phyloP scores from a whole-genome alignment of 2,797 vertebrate genomes.

The Xenopus petersii region DNA sequence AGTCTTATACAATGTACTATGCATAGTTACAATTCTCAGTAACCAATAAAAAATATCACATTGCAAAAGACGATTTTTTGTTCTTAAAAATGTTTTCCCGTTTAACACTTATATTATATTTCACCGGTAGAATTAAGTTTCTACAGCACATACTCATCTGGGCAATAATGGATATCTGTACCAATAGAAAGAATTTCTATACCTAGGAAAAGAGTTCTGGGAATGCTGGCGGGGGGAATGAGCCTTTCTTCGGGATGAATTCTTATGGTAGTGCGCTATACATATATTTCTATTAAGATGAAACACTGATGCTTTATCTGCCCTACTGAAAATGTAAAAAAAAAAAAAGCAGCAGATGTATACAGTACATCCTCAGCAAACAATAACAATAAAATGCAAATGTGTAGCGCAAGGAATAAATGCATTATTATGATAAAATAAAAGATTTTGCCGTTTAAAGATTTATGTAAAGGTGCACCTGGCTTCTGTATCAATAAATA shows the following conservation, averaged over 20 bases:
- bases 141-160: background rate
- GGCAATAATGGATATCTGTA: background rate
- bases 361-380: background rate
- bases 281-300: conserved; percentile 6
- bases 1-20: no score
- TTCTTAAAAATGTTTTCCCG: no score
- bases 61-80: no score
- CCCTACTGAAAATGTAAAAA: background rate
- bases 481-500: conserved; percentile 37
- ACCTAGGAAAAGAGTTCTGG: background rate
- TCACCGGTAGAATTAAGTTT: background rate
- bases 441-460: conserved; percentile 11
- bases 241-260: conserved; percentile 2
- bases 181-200: conserved; percentile 5
- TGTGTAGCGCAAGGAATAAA: conserved; percentile 2
- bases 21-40: no score
- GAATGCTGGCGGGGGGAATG: background rate
- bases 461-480: conserved; percentile 27
- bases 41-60: no score
- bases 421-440: conserved; percentile 13
- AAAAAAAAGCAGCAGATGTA: background rate
- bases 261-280: background rate
- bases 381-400: conserved; percentile 23
- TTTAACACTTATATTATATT: no score
- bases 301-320: conserved; percentile 3